Percentiles rank a stretch among this genome's conserved stretches.
phyloP scores from a whole-genome alignment of 2,888 invertebrate genomes.

The Pomacea canaliculata region DNA sequence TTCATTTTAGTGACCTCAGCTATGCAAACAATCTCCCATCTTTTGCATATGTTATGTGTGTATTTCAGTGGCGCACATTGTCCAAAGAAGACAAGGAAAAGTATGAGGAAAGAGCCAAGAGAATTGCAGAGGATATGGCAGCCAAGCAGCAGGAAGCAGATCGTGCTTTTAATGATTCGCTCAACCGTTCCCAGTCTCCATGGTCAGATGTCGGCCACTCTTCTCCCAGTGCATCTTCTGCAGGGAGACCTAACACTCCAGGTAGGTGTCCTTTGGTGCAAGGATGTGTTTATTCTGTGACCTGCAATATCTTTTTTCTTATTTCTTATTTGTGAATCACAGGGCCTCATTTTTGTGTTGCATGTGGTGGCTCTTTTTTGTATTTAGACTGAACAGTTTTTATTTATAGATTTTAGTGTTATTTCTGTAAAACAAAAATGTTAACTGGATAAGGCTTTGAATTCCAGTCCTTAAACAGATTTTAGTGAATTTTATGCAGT shows the following conservation, averaged over 20 bases:
- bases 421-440: too few species aligned
- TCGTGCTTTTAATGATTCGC: constrained; percentile 66
- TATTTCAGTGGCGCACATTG: constrained; percentile 89
- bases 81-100: constrained; percentile 88
- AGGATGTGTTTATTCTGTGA: not conserved
- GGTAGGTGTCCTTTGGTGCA: constrained; percentile 12
- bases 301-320: not conserved
- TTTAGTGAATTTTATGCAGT: too few species aligned
- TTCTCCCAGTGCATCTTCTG: constrained; percentile 42
- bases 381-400: too few species aligned
- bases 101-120: constrained; percentile 93
- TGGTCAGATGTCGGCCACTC: constrained; percentile 59
- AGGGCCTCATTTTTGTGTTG: not conserved
- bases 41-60: not conserved
- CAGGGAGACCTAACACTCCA: constrained; percentile 35
- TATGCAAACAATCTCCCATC: too few species aligned
- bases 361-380: not conserved
- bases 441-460: too few species aligned
- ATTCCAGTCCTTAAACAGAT: too few species aligned
- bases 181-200: constrained; percentile 68
- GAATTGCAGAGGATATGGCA: constrained; percentile 79
- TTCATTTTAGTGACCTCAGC: too few species aligned
- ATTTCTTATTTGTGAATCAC: not conserved
- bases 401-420: too few species aligned
- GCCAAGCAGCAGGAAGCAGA: constrained; percentile 72